Percentiles rank a stretch among this genome's conserved stretches.
These are phyloP conservation scores for Aleiodes sp. DNA, from an alignment of 1,140 invertebrate species.

Conservation along the genomic window DNA sequence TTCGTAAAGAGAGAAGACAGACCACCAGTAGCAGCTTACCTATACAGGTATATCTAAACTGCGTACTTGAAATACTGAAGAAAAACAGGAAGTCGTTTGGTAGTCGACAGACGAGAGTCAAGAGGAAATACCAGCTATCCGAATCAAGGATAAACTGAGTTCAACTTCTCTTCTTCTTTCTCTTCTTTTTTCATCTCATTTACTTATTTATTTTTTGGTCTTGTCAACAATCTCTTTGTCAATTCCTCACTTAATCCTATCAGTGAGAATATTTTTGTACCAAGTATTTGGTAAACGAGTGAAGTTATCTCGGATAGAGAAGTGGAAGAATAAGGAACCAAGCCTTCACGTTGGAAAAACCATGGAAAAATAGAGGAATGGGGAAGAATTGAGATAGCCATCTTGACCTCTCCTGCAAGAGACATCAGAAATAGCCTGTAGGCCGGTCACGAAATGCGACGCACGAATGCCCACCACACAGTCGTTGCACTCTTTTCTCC, in stretches of 20 bases:
- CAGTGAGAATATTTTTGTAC: neutral
- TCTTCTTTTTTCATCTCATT: neutral
- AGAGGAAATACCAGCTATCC: neutral
- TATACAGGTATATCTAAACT: slow-evolving; percentile 14
- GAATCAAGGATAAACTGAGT: neutral
- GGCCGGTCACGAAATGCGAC: slow-evolving; percentile 63
- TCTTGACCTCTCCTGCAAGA: slow-evolving; percentile 25
- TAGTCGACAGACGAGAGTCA: neutral
- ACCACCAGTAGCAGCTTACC: slow-evolving; percentile 27
- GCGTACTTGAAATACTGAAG: neutral
- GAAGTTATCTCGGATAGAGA: neutral
- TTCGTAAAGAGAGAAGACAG: slow-evolving; percentile 60
- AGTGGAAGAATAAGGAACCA: neutral
- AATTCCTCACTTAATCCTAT: neutral
- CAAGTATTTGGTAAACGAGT: neutral
- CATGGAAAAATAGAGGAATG: neutral
- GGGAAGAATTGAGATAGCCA: slow-evolving; percentile 20
- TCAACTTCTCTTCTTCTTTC: neutral
- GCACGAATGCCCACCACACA: slow-evolving; percentile 57
- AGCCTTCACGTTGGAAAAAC: neutral
- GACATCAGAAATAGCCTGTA: slow-evolving; percentile 45
- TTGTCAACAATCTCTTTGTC: neutral
- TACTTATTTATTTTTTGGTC: neutral
- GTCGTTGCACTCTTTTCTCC: slow-evolving; percentile 38
- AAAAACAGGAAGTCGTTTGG: slow-evolving; percentile 7